phyloP scores from a whole-genome alignment of 2,797 vertebrate species.

The Megaceryle alcyon region DNA sequence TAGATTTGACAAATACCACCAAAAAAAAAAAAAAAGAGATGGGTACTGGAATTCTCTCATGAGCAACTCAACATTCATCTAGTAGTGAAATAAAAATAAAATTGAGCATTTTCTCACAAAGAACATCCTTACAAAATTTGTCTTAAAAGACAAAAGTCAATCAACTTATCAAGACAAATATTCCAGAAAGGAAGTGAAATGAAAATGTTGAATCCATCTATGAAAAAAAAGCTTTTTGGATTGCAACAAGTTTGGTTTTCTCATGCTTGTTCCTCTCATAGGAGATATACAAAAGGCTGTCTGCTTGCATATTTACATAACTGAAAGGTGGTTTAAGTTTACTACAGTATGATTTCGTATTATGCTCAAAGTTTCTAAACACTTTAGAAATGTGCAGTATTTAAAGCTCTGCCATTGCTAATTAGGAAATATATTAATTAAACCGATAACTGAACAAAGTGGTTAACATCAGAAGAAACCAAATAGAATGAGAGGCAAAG shows the following conservation, averaged over 20 bases:
- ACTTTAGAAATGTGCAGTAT: neutral
- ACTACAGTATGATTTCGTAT: neutral
- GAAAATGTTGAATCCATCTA: neutral
- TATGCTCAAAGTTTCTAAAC: neutral
- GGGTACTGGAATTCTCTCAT: neutral
- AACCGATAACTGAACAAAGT: constrained; percentile 55
- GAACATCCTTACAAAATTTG: neutral
- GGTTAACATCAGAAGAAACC: constrained; percentile 39
- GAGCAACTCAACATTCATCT: neutral
- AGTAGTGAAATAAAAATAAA: neutral
- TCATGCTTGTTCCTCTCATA: neutral
- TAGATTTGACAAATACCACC: neutral
- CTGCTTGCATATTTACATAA: neutral
- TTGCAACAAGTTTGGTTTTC: neutral
- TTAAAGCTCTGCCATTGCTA: neutral
- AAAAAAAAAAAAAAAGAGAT: neutral
- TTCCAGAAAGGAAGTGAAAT: neutral
- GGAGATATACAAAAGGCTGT: neutral
- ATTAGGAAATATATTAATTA: constrained; percentile 46
- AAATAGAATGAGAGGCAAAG: neutral
- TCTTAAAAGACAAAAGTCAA: neutral
- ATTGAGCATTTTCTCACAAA: neutral
- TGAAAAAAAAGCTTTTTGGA: neutral
- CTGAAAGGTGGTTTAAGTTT: neutral
- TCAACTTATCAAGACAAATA: neutral